These are phyloP conservation scores for Apodemia duryi DNA, from an alignment of 2,888 invertebrate genomes.

Conservation along the genomic window DNA sequence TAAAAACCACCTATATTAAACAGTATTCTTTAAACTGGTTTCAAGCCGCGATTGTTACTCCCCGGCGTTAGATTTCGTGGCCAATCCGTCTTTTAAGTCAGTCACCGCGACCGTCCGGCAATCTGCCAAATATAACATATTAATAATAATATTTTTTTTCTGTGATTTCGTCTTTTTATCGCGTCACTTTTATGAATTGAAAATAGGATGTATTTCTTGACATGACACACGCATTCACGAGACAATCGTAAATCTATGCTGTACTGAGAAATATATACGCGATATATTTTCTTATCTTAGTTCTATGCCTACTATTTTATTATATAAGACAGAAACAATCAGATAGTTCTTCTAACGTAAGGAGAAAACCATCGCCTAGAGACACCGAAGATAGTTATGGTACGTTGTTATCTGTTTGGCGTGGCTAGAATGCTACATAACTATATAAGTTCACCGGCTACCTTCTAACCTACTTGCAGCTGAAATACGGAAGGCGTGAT, in stretches of 20 bases:
- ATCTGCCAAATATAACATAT: slow-evolving; percentile 32
- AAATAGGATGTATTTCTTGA: slow-evolving; percentile 9
- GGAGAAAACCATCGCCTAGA: too few relatives aligned
- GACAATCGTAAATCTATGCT: not conserved
- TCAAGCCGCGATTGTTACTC: not conserved
- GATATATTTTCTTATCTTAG: not conserved
- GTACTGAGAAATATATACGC: not conserved
- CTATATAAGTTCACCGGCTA: too few relatives aligned
- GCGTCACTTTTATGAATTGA: slow-evolving; percentile 9
- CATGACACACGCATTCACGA: slow-evolving; percentile 1
- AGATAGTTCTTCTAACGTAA: too few relatives aligned
- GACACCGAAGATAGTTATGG: too few relatives aligned
- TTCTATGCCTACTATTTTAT: not conserved
- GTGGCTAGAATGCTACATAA: too few relatives aligned
- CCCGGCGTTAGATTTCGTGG: not conserved
- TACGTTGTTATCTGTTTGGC: too few relatives aligned
- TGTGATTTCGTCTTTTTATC: not conserved
- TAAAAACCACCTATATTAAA: too few relatives aligned
- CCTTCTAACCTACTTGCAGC: too few relatives aligned
- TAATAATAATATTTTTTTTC: slow-evolving; percentile 7
- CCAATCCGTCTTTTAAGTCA: slow-evolving; percentile 36
- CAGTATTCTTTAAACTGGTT: too few relatives aligned
- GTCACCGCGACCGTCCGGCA: slow-evolving; percentile 49
- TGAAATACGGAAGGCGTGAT: too few relatives aligned
- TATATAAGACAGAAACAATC: too few relatives aligned